Evolutionary conservation across 2,888 invertebrate species (phyloP).

Genomic region (Diarsia dahlii): DNA sequence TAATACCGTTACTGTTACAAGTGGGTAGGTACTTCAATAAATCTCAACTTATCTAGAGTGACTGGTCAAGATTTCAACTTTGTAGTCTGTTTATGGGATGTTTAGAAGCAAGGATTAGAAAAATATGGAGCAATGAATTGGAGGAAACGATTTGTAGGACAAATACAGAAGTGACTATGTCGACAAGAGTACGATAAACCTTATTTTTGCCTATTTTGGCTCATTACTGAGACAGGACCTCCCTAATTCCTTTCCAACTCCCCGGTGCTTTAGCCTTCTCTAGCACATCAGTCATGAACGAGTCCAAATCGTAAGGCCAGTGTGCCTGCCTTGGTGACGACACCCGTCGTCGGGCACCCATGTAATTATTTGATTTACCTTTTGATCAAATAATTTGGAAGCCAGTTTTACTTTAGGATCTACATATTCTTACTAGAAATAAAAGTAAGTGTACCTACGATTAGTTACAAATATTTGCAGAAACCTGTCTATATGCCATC

Average conservation of each 20-base stretch:
- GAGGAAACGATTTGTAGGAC: neutral
- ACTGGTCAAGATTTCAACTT: neutral
- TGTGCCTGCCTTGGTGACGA: no score
- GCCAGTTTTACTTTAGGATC: neutral
- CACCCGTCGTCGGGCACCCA: no score
- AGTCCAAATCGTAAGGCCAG: no score
- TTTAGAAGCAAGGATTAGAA: no score
- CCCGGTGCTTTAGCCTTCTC: no score
- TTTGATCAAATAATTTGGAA: neutral
- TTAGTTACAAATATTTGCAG: neutral
- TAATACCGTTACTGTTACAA: conserved; percentile 25
- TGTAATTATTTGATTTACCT: no score
- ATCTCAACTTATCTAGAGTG: conserved; percentile 29
- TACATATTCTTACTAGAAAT: neutral
- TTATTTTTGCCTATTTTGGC: no score
- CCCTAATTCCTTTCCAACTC: no score
- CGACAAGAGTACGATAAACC: neutral
- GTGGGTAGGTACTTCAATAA: conserved; percentile 17
- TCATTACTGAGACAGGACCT: no score
- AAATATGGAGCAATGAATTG: neutral
- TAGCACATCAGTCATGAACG: no score
- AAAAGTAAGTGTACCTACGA: neutral
- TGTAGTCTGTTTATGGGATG: neutral
- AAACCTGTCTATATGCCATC: neutral
- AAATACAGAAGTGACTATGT: neutral